Evolutionary conservation across 2,113 vertebrate species (phyloP).

Genomic region (Poecilia latipinna): DNA sequence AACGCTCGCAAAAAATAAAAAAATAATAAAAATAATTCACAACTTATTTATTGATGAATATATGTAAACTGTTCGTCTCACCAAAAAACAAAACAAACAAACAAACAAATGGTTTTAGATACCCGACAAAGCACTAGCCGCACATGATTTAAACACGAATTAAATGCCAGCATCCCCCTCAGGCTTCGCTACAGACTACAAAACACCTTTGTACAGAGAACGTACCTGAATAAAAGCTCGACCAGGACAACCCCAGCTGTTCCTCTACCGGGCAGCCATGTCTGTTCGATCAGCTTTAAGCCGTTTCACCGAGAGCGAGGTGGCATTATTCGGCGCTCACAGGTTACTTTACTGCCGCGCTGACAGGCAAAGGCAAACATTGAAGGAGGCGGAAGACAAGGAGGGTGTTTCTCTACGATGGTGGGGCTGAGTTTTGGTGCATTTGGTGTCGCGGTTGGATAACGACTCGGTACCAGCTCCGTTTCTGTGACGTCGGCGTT

Average conservation of each 20-base stretch:
- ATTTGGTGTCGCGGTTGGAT: neutral
- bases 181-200: neutral
- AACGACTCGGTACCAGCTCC: slow-evolving; percentile 42
- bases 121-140: too few relatives aligned
- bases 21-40: too few relatives aligned
- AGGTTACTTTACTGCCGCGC: neutral
- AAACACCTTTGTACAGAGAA: neutral
- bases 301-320: neutral
- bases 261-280: slow-evolving; percentile 42
- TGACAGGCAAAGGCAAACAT: neutral
- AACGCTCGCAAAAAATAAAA: too few relatives aligned
- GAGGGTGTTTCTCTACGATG: neutral
- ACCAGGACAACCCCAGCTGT: slow-evolving; percentile 1
- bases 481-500: slow-evolving; percentile 51
- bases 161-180: neutral
- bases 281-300: slow-evolving; percentile 13
- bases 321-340: neutral
- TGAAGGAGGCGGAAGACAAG: neutral
- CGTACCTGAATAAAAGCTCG: slow-evolving; percentile 38
- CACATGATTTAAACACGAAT: neutral
- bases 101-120: neutral
- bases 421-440: neutral
- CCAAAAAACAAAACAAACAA: neutral
- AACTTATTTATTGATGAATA: too few relatives aligned
- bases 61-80: too few relatives aligned